Evolutionary conservation across 2,797 vertebrate genomes (phyloP).

Genomic region (Leontocebus nigricollis): DNA sequence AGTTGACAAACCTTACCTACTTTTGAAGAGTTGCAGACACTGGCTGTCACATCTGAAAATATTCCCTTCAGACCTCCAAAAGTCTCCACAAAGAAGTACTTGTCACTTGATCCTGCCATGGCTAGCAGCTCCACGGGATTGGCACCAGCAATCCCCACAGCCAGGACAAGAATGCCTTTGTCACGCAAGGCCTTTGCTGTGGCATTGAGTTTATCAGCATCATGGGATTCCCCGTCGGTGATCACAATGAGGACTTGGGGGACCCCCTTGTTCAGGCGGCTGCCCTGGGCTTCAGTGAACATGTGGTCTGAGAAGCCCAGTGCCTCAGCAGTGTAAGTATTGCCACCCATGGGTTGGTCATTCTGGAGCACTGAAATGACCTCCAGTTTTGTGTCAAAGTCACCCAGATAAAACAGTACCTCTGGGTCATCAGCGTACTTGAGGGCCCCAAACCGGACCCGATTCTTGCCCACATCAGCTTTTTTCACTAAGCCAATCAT

Average conservation of each 20-base stretch:
- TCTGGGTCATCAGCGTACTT: conserved; percentile 77
- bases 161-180: conserved; percentile 79
- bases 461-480: conserved; percentile 77
- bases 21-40: conserved; percentile 79
- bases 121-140: conserved; percentile 71
- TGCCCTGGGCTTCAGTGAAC: conserved; percentile 74
- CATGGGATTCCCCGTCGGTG: conserved; percentile 82
- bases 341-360: conserved; percentile 46
- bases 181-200: conserved; percentile 73
- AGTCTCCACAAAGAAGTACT: conserved; percentile 81
- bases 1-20: conserved; percentile 67
- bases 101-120: conserved; percentile 82
- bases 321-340: conserved; percentile 74
- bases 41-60: conserved; percentile 71
- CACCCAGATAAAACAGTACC: conserved; percentile 74
- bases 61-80: conserved; percentile 81
- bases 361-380: conserved; percentile 71
- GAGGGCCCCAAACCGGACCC: conserved; percentile 82
- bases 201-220: conserved; percentile 57
- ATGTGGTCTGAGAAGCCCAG: conserved; percentile 74
- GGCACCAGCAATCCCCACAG: conserved; percentile 79
- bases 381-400: conserved; percentile 57
- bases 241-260: conserved; percentile 84
- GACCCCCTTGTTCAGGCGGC: conserved; percentile 74
- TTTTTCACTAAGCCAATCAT: conserved; percentile 81